Conservation (phyloP, 2,113 vertebrate species). For the Propithecus coquereli region DNA sequence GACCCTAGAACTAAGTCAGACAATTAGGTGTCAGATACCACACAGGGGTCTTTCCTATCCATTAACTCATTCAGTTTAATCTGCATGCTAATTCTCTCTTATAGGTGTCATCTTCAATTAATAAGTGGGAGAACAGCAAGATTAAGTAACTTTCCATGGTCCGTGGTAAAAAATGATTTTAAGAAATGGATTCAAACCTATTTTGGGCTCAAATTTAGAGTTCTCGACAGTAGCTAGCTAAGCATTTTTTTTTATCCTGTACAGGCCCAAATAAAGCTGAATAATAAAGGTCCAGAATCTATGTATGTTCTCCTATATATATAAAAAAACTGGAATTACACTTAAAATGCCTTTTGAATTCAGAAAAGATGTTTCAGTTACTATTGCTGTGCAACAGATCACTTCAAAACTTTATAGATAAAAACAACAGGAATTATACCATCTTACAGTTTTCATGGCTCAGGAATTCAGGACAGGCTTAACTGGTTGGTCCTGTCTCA, state of each 20-base stretch:
- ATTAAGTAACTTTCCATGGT: not conserved
- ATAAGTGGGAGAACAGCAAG: not conserved
- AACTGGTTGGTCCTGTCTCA: not conserved
- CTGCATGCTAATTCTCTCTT: not conserved
- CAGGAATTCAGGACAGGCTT: not conserved
- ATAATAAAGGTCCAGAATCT: not conserved
- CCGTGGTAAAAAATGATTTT: not conserved
- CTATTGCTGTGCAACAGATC: not conserved
- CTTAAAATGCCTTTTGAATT: conserved; percentile 1
- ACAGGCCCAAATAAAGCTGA: not conserved
- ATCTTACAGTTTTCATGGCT: not conserved
- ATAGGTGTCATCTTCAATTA: not conserved
- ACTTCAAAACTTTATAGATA: not conserved
- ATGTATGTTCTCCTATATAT: not conserved
- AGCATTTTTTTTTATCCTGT: not conserved
- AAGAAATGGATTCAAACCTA: not conserved
- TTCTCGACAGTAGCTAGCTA: not conserved
- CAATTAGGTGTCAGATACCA: not conserved
- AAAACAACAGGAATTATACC: not conserved
- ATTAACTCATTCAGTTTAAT: conserved; percentile 19
- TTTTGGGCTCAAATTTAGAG: conserved; percentile 44
- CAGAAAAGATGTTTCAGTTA: not conserved
- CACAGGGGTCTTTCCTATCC: not conserved
- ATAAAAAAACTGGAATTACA: not conserved
- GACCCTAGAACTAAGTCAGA: not conserved